These are phyloP conservation scores for Phaenicophaeus curvirostris DNA, from an alignment of 2,797 vertebrate genomes.

Conservation along the genomic window DNA sequence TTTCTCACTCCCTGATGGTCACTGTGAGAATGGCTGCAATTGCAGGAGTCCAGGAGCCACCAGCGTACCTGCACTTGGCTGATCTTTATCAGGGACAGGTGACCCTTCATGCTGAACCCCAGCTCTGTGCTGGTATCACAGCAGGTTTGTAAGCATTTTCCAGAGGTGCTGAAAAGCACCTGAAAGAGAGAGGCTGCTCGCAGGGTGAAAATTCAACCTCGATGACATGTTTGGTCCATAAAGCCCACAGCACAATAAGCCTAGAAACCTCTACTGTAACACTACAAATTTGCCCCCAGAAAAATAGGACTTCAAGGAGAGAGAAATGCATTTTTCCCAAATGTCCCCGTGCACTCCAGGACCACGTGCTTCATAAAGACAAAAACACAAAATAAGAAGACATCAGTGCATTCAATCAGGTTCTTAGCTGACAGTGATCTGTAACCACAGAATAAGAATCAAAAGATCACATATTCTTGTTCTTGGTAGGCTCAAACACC, in stretches of 20 bases:
- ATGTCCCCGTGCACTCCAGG: background rate
- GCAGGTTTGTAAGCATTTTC: background rate
- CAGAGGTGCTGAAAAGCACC: background rate
- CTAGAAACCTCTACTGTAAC: background rate
- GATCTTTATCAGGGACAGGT: background rate
- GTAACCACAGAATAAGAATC: background rate
- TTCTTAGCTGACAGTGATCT: background rate
- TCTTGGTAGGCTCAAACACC: background rate
- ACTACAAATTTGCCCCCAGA: background rate
- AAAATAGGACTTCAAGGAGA: background rate
- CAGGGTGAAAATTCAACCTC: background rate
- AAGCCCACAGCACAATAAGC: background rate
- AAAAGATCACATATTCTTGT: background rate
- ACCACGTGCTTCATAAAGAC: background rate
- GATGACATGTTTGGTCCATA: background rate
- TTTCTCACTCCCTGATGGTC: background rate
- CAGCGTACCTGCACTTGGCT: background rate
- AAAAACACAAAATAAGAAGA: background rate
- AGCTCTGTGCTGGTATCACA: too few species aligned
- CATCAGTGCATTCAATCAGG: background rate
- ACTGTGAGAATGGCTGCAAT: background rate
- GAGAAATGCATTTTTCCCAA: background rate
- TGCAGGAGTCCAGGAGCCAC: background rate
- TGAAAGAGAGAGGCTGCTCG: background rate
- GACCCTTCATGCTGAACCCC: background rate